A percentile compares a stretch with the other conserved stretches of the same genome.
phyloP scores from a whole-genome alignment of 2,113 vertebrate species.

The Cinclus mexicanus region DNA sequence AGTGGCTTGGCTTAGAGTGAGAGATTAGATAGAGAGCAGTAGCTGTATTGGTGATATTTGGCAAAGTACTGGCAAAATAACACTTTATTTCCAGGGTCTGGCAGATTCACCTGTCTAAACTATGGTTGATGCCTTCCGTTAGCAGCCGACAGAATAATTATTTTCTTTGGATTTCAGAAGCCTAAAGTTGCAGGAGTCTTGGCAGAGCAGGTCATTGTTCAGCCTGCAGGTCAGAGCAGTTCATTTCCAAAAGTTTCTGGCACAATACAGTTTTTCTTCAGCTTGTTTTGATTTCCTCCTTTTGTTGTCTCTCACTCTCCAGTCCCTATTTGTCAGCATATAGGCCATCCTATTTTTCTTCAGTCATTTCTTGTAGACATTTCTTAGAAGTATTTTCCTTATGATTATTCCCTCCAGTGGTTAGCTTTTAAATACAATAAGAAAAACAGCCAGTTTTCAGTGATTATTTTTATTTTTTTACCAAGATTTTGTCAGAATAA shows the following conservation, averaged over 20 bases:
- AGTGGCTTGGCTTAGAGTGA: not conserved
- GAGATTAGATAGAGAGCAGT: not conserved
- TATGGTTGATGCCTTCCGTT: not conserved
- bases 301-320: not conserved
- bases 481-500: not conserved
- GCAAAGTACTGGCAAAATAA: not conserved
- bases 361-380: not conserved
- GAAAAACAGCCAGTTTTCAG: not conserved
- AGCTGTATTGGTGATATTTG: not conserved
- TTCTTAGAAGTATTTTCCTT: not conserved
- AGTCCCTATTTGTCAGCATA: not conserved
- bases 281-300: not conserved
- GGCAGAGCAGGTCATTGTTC: not conserved
- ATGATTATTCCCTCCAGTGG: not conserved
- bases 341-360: not conserved
- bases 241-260: not conserved
- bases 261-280: not conserved
- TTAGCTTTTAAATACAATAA: not conserved
- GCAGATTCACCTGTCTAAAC: not conserved
- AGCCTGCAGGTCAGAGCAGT: not conserved
- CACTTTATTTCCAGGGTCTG: not conserved
- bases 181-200: not conserved
- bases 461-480: not conserved
- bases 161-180: constrained; percentile 2
- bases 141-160: not conserved